phyloP scores from a whole-genome alignment of 2,888 invertebrate species.

The Pyrrhosoma nymphula region DNA sequence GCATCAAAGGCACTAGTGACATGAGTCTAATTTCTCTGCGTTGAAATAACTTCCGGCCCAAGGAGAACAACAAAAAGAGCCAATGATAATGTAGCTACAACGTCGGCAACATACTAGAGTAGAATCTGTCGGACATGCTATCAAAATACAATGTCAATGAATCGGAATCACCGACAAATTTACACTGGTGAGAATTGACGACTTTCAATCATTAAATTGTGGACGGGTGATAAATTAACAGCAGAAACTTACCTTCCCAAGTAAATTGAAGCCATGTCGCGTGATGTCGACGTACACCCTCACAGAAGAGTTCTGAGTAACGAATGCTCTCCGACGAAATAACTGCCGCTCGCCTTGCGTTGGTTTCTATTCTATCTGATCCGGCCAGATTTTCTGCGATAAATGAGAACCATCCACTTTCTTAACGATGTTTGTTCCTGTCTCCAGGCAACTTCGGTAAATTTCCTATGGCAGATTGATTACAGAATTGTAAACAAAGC shows the following conservation, averaged over 20 bases:
- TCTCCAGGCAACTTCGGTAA: background rate
- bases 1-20: no score
- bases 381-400: background rate
- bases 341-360: slow-evolving; percentile 63
- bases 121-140: background rate
- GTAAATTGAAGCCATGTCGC: slow-evolving; percentile 17
- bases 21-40: no score
- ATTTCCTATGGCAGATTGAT: background rate
- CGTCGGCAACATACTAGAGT: background rate
- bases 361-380: background rate
- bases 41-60: no score
- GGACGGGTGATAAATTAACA: background rate
- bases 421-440: background rate
- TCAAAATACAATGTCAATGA: background rate
- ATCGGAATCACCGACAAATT: background rate
- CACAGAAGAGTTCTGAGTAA: slow-evolving; percentile 32
- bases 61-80: background rate
- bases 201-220: no score
- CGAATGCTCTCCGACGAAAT: slow-evolving; percentile 44
- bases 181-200: background rate
- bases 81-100: no score
- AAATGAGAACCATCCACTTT: background rate
- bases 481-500: background rate
- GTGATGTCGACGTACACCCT: slow-evolving; percentile 54
- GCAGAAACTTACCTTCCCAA: slow-evolving; percentile 16